Base-by-base conservation (phyloP, 2,888 invertebrate genomes). In the Drosophila eohydei region DNA sequence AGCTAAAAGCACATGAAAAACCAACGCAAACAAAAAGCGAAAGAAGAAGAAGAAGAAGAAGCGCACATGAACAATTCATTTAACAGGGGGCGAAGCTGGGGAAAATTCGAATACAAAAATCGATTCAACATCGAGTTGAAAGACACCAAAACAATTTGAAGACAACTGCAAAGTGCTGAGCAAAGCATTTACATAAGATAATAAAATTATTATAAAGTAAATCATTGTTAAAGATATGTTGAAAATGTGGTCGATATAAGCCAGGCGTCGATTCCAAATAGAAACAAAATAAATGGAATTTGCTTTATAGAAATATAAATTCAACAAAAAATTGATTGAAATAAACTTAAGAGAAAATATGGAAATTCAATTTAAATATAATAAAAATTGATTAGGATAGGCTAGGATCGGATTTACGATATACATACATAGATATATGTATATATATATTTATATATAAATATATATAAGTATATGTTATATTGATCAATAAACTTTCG, bases 141-240 rank as follows among this genome's bases (percentile, higher is more conserved):
- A 63, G 58, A 66, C 60, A 66, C 11, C 21, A 41, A 43, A 66
- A 62, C 57, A 64, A 64, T 36, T 58, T 57, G 63, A 81, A 81
- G 56, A 69, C 65, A 74, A 78, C 58, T 61, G 58, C 66, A 65
- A 74, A 81, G 68, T 62, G 71, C 55, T 57, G 51, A 86, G 59
- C 51, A 26, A 43, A 52, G 21, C 54, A 48, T 43, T 30, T 54
- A 44, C 38, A 43, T 11, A 30, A 8, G 3, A 46, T 26, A 50
- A 55, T 54, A 34, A 44, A 40, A 52, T 4, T 52, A 52, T 52
- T 52, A 28, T 40, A 40, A 30, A 40, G 6, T 36, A 51, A 9
- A 30, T 30, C 58, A 64, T 43, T 51, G 14, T 30, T 38, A 28
- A 48, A 48, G 38, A 58, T 38, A 48, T 46, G 48, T 3, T 40